phyloP scores from a whole-genome alignment of 2,797 vertebrate genomes.

The Myiotriccus ornatus region DNA sequence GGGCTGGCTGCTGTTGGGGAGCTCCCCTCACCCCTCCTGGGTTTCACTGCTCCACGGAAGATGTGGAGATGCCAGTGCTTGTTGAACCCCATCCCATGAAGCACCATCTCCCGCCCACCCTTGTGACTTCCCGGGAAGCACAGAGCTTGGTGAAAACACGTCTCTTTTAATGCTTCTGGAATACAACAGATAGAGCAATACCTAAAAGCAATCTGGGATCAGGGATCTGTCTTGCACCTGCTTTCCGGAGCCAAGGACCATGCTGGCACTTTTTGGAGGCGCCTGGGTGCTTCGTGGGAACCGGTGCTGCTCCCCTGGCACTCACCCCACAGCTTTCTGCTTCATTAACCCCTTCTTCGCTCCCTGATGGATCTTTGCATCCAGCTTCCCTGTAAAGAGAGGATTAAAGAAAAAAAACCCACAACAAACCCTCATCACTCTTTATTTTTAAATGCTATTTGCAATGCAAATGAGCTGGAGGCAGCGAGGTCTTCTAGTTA shows the following conservation, averaged over 20 bases:
- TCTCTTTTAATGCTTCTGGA: background rate
- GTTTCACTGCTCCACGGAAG: background rate
- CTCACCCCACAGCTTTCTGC: slow-evolving; percentile 79
- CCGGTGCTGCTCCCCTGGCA: background rate
- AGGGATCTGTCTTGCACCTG: background rate
- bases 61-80: background rate
- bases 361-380: slow-evolving; percentile 91
- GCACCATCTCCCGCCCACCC: background rate
- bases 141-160: background rate
- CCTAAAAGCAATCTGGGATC: background rate
- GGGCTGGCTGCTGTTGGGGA: background rate
- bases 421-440: slow-evolving; percentile 40
- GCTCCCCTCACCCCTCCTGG: background rate
- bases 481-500: slow-evolving; percentile 70
- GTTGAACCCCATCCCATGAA: background rate
- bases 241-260: background rate
- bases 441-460: slow-evolving; percentile 73
- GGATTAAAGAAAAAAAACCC: background rate
- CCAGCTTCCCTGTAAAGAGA: slow-evolving; percentile 87
- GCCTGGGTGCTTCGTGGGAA: background rate
- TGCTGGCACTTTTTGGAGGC: background rate
- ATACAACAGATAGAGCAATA: background rate
- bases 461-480: slow-evolving; percentile 77
- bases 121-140: background rate
- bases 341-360: slow-evolving; percentile 94